Percentiles rank a stretch among this genome's conserved stretches.
Conservation (phyloP, 2,888 invertebrate genomes). For the Gibbula magus region DNA sequence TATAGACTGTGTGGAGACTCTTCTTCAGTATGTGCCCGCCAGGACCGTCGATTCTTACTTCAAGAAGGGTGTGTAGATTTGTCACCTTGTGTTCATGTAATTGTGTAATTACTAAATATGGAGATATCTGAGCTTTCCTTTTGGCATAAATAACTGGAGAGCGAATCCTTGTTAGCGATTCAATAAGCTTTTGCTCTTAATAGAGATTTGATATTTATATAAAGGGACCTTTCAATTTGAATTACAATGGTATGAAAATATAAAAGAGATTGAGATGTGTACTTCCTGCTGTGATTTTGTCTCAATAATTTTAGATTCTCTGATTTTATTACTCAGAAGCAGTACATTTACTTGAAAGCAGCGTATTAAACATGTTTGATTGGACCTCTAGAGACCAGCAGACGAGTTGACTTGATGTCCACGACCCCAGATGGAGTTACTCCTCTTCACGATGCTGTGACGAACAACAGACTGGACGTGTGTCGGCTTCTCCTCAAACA, state of each 20-base stretch:
- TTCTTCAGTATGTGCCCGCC: conserved; percentile 77
- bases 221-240: too few species aligned
- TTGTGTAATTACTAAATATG: too few species aligned
- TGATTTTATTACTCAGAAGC: not conserved
- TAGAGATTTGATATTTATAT: too few species aligned
- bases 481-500: conserved; percentile 79
- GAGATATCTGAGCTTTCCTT: too few species aligned
- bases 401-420: conserved; percentile 57
- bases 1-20: conserved; percentile 78
- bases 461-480: conserved; percentile 77
- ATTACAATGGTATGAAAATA: too few species aligned
- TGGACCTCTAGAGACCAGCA: conserved; percentile 19
- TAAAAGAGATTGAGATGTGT: too few species aligned
- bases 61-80: conserved; percentile 42
- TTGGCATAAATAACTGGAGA: too few species aligned
- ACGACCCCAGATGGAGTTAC: conserved; percentile 78
- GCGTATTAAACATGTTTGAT: not conserved
- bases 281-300: not conserved
- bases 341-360: not conserved
- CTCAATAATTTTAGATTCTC: not conserved
- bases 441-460: conserved; percentile 82
- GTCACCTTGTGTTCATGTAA: too few species aligned
- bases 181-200: too few species aligned
- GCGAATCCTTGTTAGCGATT: too few species aligned
- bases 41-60: conserved; percentile 62